A percentile compares a stretch with the other conserved stretches of the same genome.
phyloP scores from a whole-genome alignment of 2,888 invertebrate species.

The Ephialtes manifestator region DNA sequence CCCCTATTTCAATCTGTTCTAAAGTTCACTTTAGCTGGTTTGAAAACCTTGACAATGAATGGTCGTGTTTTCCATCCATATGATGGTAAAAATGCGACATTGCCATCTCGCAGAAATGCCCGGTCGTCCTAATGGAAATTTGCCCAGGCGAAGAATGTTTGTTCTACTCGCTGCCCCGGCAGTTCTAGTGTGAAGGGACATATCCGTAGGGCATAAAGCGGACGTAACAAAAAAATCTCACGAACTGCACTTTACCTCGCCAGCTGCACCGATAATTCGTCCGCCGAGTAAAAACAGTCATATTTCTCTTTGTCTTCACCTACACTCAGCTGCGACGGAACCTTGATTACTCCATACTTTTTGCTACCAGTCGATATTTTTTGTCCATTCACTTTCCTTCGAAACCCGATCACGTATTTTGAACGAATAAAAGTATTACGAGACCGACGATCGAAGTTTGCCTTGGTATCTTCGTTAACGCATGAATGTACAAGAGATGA shows the following conservation, averaged over 20 bases:
- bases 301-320: neutral
- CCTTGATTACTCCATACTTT: neutral
- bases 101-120: neutral
- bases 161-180: neutral
- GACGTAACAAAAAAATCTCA: neutral
- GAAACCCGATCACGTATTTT: neutral
- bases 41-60: neutral
- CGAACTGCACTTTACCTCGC: neutral
- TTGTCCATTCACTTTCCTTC: neutral
- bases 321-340: neutral
- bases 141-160: neutral
- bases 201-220: neutral
- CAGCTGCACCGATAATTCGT: neutral
- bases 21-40: neutral
- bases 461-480: no score
- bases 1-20: neutral
- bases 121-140: neutral
- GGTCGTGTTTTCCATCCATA: neutral
- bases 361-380: neutral
- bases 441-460: no score
- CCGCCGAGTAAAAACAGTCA: neutral
- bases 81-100: neutral
- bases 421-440: neutral
- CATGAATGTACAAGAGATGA: no score
- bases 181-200: neutral